Base-by-base conservation (phyloP, 2,888 invertebrate species). In the Drosophila paramelanica region DNA sequence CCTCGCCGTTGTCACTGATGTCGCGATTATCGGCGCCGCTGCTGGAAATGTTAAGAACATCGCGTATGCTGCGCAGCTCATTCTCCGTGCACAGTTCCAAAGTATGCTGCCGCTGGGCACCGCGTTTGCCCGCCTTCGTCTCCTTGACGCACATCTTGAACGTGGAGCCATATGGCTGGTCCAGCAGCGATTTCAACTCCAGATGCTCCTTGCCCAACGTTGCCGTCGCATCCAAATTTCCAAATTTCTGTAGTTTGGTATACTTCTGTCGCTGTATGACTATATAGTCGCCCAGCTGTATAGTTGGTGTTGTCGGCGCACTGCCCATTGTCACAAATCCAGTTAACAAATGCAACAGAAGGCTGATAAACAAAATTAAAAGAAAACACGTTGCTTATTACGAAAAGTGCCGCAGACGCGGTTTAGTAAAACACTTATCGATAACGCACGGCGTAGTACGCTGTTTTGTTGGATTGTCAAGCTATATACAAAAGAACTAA, bases 21-120 rank as follows among this genome's bases (percentile, higher is more conserved):
- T 96, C 94, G 71, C 98, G 94, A 91, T 98, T 98, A 90, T 98
- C 98, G 23, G 91, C 93, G 5, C 97, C 97, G 73, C 96, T 96
- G 65, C 93, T 91, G 74, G 94, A 94, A 17, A 95, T 94, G 55
- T 94, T 94, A 41, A 96, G 93, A 82, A 94, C 94, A 67, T 95
- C 94, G 69, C 94, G 93, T 1, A 95, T 93, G 57, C 94, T 94
- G 1, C 93, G 93, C 72, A 94, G 91, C 49, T 91, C 91, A 13
- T 81, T 88, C 39, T 92, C 92, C 46, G 93, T 93, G 70, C 94
- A 95, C 59, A 93, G 91, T 73, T 93, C 93, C 23, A 95, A 86
- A 0, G 90, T 90, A 77, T 93, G 94, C n/a, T 94, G 92, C 62
- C 94, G 93, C 74, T 93, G 94, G 69, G 93, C 94, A 0, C 89